phyloP scores from a whole-genome alignment of 2,113 vertebrate species.

The Callopanchax toddi region DNA sequence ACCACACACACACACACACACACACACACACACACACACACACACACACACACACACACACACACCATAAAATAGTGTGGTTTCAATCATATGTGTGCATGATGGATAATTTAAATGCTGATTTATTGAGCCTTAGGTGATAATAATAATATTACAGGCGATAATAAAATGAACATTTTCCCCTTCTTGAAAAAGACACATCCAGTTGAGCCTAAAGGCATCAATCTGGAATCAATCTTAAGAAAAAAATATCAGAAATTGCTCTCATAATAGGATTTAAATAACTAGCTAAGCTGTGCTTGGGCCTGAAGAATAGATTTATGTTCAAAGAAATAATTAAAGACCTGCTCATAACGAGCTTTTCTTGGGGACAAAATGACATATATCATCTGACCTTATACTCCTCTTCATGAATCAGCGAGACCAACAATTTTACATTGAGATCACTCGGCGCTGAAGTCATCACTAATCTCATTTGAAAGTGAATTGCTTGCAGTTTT shows the following conservation, averaged over 20 bases:
- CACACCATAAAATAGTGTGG: no score
- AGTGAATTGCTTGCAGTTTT: conserved; percentile 56
- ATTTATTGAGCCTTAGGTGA: no score
- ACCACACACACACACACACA: no score
- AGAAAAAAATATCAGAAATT: conserved; percentile 36
- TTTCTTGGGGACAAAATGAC: conserved; percentile 74
- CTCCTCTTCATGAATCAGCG: conserved; percentile 80
- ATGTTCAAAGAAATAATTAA: conserved; percentile 78
- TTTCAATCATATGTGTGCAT: no score
- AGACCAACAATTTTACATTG: conserved; percentile 74
- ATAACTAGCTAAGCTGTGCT: conserved; percentile 57
- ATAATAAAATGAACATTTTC: conserved; percentile 1
- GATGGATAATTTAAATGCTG: no score
- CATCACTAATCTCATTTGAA: conserved; percentile 73
- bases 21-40: no score
- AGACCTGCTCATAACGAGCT: conserved; percentile 70
- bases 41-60: no score
- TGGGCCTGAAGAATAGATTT: conserved; percentile 72
- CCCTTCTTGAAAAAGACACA: conserved; percentile 13
- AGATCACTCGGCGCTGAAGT: conserved; percentile 74
- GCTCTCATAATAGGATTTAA: conserved; percentile 62
- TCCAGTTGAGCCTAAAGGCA: conserved; percentile 23
- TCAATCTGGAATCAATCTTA: conserved; percentile 56
- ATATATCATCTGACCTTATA: conserved; percentile 76
- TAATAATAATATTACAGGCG: conserved; percentile 4